These are phyloP conservation scores for Sipha maydis DNA, from an alignment of 2,888 invertebrate species.

Conservation along the genomic window DNA sequence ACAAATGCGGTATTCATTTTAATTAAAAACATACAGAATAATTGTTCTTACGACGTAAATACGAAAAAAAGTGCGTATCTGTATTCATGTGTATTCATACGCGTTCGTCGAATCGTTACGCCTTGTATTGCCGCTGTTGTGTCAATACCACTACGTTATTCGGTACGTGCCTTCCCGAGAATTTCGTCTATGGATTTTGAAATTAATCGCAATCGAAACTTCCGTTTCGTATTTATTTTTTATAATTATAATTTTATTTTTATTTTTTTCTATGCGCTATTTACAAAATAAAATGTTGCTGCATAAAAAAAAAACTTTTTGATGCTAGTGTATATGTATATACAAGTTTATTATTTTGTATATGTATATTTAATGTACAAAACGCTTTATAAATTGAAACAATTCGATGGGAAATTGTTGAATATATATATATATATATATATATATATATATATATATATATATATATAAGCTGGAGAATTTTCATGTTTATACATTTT, in stretches of 20 bases:
- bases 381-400: too few relatives aligned
- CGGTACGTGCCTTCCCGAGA: slow-evolving; percentile 27
- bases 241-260: neutral
- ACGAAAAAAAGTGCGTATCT: neutral
- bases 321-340: too few relatives aligned
- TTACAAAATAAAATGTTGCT: neutral
- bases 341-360: too few relatives aligned
- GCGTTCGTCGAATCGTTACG: neutral
- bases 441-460: too few relatives aligned
- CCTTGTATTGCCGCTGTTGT: neutral
- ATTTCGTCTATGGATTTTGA: slow-evolving; percentile 25
- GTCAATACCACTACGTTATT: neutral
- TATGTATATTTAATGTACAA: too few relatives aligned
- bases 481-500: too few relatives aligned
- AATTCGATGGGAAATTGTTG: too few relatives aligned
- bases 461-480: too few relatives aligned
- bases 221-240: neutral
- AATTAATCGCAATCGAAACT: neutral
- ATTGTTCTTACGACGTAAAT: slow-evolving; percentile 29
- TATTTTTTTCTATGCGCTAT: neutral
- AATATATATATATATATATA: too few relatives aligned
- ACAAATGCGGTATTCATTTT: slow-evolving; percentile 48
- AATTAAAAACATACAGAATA: slow-evolving; percentile 53
- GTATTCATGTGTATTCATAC: neutral
- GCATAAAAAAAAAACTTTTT: neutral